Conservation (phyloP, 2,888 invertebrate species). For the Morpho deidamia region DNA sequence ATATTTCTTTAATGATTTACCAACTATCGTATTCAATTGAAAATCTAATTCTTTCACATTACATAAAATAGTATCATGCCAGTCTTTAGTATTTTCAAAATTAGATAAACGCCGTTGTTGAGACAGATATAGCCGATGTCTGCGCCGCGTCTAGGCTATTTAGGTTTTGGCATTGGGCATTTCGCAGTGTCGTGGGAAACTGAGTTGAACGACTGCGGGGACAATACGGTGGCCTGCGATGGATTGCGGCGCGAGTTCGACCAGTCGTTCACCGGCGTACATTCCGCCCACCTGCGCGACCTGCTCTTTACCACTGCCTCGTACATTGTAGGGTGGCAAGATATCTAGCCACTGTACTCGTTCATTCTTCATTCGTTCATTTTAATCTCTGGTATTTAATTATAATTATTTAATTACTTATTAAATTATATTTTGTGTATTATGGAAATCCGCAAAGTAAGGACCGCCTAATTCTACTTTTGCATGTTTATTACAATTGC, state of each 20-base stretch:
- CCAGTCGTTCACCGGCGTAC: conserved; percentile 23
- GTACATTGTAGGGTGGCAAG: background rate
- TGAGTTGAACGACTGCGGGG: conserved; percentile 76
- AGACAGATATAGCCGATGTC: conserved; percentile 70
- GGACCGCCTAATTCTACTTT: too few relatives aligned
- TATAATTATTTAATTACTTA: too few relatives aligned
- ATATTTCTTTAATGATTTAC: too few relatives aligned
- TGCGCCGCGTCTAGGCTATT: conserved; percentile 75
- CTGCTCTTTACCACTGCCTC: conserved; percentile 15
- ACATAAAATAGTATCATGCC: background rate
- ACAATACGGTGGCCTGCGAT: conserved; percentile 45
- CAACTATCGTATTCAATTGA: too few relatives aligned
- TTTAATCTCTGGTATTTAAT: too few relatives aligned
- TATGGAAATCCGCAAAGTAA: too few relatives aligned
- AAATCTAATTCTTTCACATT: background rate
- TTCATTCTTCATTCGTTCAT: too few relatives aligned
- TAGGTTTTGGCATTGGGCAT: conserved; percentile 72
- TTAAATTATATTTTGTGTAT: too few relatives aligned
- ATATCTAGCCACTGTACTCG: too few relatives aligned
- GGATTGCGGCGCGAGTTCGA: conserved; percentile 16
- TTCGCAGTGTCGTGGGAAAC: conserved; percentile 73
- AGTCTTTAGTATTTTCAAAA: conserved; percentile 39
- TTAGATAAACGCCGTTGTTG: conserved; percentile 45
- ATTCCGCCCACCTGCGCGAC: conserved; percentile 21
- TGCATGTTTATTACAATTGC: too few relatives aligned